Percentiles rank a stretch among this genome's conserved stretches.
Evolutionary conservation across 2,888 invertebrate genomes (phyloP).

Genomic region (Herminia tarsipennalis): DNA sequence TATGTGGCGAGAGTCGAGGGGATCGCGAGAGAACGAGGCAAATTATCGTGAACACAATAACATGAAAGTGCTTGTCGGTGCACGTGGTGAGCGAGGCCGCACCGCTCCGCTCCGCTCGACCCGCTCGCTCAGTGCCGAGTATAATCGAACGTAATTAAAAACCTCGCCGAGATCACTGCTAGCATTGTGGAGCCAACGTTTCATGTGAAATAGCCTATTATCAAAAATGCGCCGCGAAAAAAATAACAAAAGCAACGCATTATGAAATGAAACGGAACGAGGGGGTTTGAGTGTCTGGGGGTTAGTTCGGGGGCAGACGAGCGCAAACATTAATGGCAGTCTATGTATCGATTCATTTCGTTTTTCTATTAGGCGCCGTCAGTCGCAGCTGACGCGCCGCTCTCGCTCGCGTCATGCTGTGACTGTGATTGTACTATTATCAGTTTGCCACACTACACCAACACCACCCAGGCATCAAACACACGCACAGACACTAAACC

Average conservation of each 20-base stretch:
- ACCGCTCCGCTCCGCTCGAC: background rate
- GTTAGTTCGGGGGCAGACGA: conserved; percentile 24
- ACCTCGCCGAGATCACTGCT: conserved; percentile 38
- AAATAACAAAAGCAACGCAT: conserved; percentile 41
- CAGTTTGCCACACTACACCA: too few species aligned
- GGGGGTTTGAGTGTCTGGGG: conserved; percentile 9
- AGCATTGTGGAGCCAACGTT: conserved; percentile 45
- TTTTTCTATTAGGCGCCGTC: conserved; percentile 61
- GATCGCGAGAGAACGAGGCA: conserved; percentile 24
- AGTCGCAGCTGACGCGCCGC: conserved; percentile 54
- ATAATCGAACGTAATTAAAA: conserved; percentile 53
- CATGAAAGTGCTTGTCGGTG: conserved; percentile 15
- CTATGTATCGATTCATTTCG: conserved; percentile 52
- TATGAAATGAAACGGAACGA: conserved; percentile 49
- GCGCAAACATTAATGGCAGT: conserved; percentile 42
- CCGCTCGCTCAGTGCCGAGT: conserved; percentile 13
- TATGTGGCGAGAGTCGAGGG: conserved; percentile 23
- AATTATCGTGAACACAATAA: conserved; percentile 33
- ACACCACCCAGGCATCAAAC: too few species aligned
- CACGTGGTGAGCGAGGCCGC: conserved; percentile 12
- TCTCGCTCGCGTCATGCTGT: too few species aligned
- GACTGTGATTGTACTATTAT: too few species aligned
- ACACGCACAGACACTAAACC: too few species aligned
- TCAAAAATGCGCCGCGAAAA: conserved; percentile 48
- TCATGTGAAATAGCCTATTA: conserved; percentile 53